phyloP scores from a whole-genome alignment of 2,113 vertebrate genomes.

The Oryzias celebensis region DNA sequence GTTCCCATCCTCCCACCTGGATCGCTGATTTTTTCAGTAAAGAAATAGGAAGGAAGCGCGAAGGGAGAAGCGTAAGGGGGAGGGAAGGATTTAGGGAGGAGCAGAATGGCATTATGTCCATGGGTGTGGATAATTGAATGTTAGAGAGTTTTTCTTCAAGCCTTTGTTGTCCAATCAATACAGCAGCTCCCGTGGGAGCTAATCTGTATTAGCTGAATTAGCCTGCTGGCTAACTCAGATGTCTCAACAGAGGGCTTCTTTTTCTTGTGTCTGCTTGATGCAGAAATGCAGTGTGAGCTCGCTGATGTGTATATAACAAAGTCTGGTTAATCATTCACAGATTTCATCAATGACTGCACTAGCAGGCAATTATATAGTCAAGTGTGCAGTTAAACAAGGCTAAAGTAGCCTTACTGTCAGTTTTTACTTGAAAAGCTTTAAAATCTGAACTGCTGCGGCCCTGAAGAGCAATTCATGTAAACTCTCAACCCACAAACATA shows the following conservation, averaged over 20 bases:
- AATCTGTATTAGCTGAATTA: conserved; percentile 84
- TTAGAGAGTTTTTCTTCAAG: conserved; percentile 76
- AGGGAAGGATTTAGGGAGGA: conserved; percentile 37
- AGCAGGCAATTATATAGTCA: too few species aligned
- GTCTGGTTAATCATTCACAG: too few species aligned
- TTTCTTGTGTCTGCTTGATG: conserved; percentile 27
- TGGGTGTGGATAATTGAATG: conserved; percentile 81
- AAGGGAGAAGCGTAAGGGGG: background rate
- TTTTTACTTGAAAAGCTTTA: too few species aligned
- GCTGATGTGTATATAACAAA: background rate
- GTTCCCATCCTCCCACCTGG: conserved; percentile 34
- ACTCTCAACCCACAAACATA: too few species aligned
- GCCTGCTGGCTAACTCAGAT: conserved; percentile 75
- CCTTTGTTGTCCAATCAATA: conserved; percentile 83
- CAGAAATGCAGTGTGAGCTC: conserved; percentile 4
- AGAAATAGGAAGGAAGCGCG: conserved; percentile 39
- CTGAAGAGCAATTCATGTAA: too few species aligned
- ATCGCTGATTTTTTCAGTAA: conserved; percentile 49
- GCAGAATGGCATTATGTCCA: conserved; percentile 75
- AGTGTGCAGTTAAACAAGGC: too few species aligned
- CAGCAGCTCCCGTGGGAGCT: conserved; percentile 72
- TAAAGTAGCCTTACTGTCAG: too few species aligned
- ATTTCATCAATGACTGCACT: too few species aligned
- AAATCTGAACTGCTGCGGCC: too few species aligned
- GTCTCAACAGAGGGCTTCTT: conserved; percentile 53